phyloP scores from a whole-genome alignment of 2,888 invertebrate genomes.

The Zaprionus obscuricornis region DNA sequence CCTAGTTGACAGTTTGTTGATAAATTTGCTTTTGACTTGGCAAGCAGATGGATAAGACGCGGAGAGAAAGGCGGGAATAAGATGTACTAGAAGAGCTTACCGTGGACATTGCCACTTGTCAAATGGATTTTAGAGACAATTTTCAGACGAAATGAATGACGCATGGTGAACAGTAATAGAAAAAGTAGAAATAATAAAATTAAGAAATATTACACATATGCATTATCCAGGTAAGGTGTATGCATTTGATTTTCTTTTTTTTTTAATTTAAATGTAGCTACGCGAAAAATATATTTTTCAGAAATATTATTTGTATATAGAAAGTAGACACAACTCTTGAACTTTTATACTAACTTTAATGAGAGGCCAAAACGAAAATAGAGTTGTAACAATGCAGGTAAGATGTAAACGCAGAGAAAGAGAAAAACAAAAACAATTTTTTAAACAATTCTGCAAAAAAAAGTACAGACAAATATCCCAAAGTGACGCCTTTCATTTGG shows the following conservation, averaged over 20 bases:
- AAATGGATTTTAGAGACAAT: constrained; percentile 38
- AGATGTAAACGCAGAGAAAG: neutral
- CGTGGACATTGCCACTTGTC: constrained; percentile 36
- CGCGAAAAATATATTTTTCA: no score
- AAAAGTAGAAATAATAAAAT: neutral
- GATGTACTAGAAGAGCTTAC: neutral
- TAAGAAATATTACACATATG: neutral
- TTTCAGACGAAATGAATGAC: constrained; percentile 29
- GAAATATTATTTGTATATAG: no score
- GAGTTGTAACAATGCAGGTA: neutral
- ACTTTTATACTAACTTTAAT: constrained; percentile 46
- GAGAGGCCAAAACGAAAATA: constrained; percentile 11
- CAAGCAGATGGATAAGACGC: neutral
- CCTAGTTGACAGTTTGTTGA: constrained; percentile 62
- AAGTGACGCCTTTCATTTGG: constrained; percentile 71
- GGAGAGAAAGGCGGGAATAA: neutral
- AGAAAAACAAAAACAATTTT: constrained; percentile 40
- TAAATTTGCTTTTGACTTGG: constrained; percentile 49
- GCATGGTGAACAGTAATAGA: constrained; percentile 17
- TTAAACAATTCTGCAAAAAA: constrained; percentile 25
- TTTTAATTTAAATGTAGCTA: no score
- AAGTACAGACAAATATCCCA: constrained; percentile 30
- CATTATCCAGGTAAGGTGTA: constrained; percentile 7
- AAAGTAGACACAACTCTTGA: neutral
- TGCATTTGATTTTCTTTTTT: no score